Base-by-base conservation (phyloP, 2,113 vertebrate genomes). In the Pogona vitticeps region DNA sequence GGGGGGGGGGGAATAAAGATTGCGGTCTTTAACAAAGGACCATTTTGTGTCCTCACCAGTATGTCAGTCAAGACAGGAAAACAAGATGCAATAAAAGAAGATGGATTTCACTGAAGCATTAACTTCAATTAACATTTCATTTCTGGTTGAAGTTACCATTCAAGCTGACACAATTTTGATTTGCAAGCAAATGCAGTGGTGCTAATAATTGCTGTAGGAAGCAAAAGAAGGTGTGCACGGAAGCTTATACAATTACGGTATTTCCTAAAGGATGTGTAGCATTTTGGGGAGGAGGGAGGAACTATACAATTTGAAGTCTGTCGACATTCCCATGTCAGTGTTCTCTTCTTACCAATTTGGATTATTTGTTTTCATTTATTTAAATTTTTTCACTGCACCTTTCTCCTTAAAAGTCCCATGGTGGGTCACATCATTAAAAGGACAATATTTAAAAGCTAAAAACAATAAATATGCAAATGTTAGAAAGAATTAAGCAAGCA, bases 71-170 rank as follows among this genome's bases (percentile, higher is more conserved):
- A 52, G 67, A 86, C 26, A 71, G 52, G 40, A 77, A 61, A 72
- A 42, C 52, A 80, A 86, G 33, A 78, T 42, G 26, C 58, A 85
- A 78, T 70, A 79, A 78, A 70, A 70, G n/a, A 85, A 85, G 67
- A 86, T 80, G 67, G 8, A 1, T 26, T 86, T 80, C 72, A 73
- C 56, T 73, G 67, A 80, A 80, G 56, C 72, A 86, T 86, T 86
- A 86, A 80, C 77, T 56, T 86, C 67, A 80, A 72, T 86, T 86
- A 80, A 80, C 85, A 86, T 80, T 73, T 86, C 77, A 86, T 86
- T 80, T 86, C 67, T 80, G 76, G 38, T 52, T 80, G 67, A 72
- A 28, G 76, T 72, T 86, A 52, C 59, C 28, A n/a, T 40, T 86
- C 52, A 80, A 61, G 33, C 68, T 80, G 52, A 86, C 85, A 80